Evolutionary conservation across 1,140 invertebrate genomes (phyloP), one percentile per base, ranked within the genome.

Genomic region (Lasaia peninsularis): DNA sequence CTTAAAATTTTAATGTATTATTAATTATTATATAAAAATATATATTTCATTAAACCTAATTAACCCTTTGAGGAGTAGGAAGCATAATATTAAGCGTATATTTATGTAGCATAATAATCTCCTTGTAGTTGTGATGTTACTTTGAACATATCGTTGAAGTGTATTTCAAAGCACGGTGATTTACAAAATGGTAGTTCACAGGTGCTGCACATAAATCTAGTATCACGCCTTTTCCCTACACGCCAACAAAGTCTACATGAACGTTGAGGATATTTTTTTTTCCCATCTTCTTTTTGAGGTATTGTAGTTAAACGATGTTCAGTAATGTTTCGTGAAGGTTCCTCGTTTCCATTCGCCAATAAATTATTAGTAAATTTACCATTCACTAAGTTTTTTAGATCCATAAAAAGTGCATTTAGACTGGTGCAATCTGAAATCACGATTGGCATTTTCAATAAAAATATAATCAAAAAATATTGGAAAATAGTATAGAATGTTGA

Each of bases 181-280:
- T 90, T 90, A 63, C 89, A 90, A 50, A 89, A 88, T 4, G 89
- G 89, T 52, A 89, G 60, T 73, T 84, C 83, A 71, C 89, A 90
- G 40, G 85, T 73, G 58, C 71, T 84, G 61, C 89, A 90, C 89
- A 90, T 90, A 58, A 90, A 90, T 32, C 89, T 67, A 10, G 88
- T 90, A 53, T 89, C 89, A 33, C 88, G 68, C 63, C 89, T 75
- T 54, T 82, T 78, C 44, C 89, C 88, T 55, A 89, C 80, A 58
- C 87, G 73, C 89, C 88, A 90, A 54, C 89, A 90, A 10, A 87
- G 76, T 37, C 88, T 76, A 58, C 89, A 90, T 0, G 88, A 89
- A 5, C 88, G 70, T 58, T 90, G 89, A 2, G 89, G 89, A 64
- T 90, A 90, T 53, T 90, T 90, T 72, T 90, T 90, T 71, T 90